Percentiles rank a stretch among this genome's conserved stretches.
Evolutionary conservation across 2,888 invertebrate species (phyloP).

Genomic region (Melanostoma scalare): DNA sequence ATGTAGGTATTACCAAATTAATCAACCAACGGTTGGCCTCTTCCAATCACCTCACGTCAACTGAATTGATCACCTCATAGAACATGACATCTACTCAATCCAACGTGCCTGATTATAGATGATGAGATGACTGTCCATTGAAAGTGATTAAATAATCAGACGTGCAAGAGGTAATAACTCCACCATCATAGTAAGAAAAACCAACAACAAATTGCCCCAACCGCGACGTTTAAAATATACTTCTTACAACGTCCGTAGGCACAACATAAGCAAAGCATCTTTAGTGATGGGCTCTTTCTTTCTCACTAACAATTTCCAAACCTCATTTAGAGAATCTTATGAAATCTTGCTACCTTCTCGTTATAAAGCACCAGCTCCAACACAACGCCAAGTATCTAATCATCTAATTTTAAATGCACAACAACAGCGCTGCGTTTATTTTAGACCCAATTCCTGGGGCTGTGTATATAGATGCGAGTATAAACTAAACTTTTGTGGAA

Average conservation of each 20-base stretch:
- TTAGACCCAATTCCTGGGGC: constrained; percentile 52
- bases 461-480: not conserved
- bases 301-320: constrained; percentile 27
- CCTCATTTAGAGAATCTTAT: constrained; percentile 57
- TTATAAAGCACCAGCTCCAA: not conserved
- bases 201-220: constrained; percentile 27
- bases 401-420: constrained; percentile 31
- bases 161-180: constrained; percentile 30
- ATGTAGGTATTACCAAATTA: constrained; percentile 23
- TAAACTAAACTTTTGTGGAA: no score
- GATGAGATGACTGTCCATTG: constrained; percentile 12
- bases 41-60: constrained; percentile 47
- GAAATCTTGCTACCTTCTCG: constrained; percentile 39
- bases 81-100: constrained; percentile 35
- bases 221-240: constrained; percentile 9
- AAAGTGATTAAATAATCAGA: constrained; percentile 45
- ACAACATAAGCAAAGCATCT: constrained; percentile 34
- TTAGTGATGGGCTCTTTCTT: constrained; percentile 14
- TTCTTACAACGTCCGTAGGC: constrained; percentile 6
- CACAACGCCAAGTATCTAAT: not conserved
- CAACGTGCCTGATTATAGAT: constrained; percentile 3
- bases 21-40: constrained; percentile 27
- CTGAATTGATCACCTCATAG: constrained; percentile 35
- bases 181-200: constrained; percentile 7
- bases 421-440: not conserved